Evolutionary conservation across 2,888 invertebrate species (phyloP).

Genomic region (Coelopa pilipes): DNA sequence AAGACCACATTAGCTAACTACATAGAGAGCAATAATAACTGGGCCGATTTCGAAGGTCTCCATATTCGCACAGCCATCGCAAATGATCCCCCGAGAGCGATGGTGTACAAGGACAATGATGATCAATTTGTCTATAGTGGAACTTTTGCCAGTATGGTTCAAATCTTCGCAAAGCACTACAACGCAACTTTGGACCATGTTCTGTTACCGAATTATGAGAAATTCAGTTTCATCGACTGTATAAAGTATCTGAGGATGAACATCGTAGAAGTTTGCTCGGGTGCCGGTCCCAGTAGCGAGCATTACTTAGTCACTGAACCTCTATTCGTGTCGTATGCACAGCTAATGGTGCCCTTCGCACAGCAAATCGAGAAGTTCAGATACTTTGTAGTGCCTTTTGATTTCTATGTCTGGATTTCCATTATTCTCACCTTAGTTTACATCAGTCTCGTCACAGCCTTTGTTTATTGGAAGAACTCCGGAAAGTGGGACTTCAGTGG

Average conservation of each 20-base stretch:
- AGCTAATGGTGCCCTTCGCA: constrained; percentile 42
- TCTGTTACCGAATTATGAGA: constrained; percentile 7
- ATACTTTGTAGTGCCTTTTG: constrained; percentile 47
- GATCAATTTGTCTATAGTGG: constrained; percentile 15
- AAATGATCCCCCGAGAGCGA: constrained; percentile 32
- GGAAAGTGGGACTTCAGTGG: constrained; percentile 27
- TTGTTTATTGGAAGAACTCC: not conserved
- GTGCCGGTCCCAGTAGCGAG: not conserved
- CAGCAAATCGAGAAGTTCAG: constrained; percentile 43
- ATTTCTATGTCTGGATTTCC: constrained; percentile 35
- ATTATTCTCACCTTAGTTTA: constrained; percentile 1
- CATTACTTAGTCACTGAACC: constrained; percentile 11
- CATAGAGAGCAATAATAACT: constrained; percentile 9
- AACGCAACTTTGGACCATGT: constrained; percentile 26
- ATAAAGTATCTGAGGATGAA: not conserved
- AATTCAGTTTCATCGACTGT: constrained; percentile 23
- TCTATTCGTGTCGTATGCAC: constrained; percentile 38
- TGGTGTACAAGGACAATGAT: constrained; percentile 22
- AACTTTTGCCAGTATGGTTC: not conserved
- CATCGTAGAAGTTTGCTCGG: constrained; percentile 25
- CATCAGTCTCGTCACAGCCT: constrained; percentile 23
- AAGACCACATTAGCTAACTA: not conserved
- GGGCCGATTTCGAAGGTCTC: constrained; percentile 24
- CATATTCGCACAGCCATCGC: constrained; percentile 18
- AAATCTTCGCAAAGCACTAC: constrained; percentile 29